These are phyloP conservation scores for Melanostoma mellinum DNA, from an alignment of 2,888 invertebrate species.

Conservation along the genomic window DNA sequence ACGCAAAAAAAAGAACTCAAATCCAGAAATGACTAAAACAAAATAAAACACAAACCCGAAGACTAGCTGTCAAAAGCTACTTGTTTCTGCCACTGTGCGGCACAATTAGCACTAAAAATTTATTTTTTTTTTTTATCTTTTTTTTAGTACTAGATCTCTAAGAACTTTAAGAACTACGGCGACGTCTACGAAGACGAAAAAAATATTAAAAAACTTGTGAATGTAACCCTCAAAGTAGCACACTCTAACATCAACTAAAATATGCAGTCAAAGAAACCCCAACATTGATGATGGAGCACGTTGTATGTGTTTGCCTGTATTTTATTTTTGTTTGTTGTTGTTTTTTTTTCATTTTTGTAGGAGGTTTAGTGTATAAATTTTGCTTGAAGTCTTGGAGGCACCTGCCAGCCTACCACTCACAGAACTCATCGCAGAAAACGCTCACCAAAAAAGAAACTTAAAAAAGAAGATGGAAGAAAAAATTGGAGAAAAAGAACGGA, in stretches of 20 bases:
- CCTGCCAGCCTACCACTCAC: constrained; percentile 42
- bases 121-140: constrained; percentile 24
- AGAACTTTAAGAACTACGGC: constrained; percentile 37
- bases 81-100: constrained; percentile 58
- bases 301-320: constrained; percentile 32
- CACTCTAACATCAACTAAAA: constrained; percentile 68
- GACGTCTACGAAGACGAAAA: constrained; percentile 21
- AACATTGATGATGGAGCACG: constrained; percentile 44
- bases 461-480: constrained; percentile 28
- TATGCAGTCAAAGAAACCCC: constrained; percentile 55
- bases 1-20: constrained; percentile 20
- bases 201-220: constrained; percentile 21
- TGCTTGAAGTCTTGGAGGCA: constrained; percentile 46
- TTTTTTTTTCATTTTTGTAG: constrained; percentile 15
- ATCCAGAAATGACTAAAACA: constrained; percentile 51
- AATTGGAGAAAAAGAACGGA: constrained; percentile 38
- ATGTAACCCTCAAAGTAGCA: constrained; percentile 62
- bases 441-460: constrained; percentile 15
- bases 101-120: constrained; percentile 50
- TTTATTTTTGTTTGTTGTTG: constrained; percentile 24
- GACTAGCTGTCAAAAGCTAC: constrained; percentile 59
- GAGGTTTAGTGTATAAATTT: constrained; percentile 27
- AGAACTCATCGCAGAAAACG: constrained; percentile 31
- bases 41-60: constrained; percentile 57
- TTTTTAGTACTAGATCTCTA: constrained; percentile 33